Percentiles rank a stretch among this genome's conserved stretches.
Evolutionary conservation across 2,113 vertebrate genomes (phyloP).

Genomic region (Lutjanus erythropterus): DNA sequence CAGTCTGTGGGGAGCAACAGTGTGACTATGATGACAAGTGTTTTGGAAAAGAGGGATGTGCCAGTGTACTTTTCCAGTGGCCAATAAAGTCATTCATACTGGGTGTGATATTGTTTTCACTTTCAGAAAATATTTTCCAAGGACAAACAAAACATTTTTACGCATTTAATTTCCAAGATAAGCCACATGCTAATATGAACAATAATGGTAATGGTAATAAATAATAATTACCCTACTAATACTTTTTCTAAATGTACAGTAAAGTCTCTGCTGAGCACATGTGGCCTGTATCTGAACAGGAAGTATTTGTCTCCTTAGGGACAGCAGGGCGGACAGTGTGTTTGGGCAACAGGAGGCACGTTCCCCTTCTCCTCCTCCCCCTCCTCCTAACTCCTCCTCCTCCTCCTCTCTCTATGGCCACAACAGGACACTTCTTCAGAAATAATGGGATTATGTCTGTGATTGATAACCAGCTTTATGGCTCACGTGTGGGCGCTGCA

Average conservation of each 20-base stretch:
- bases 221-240: neutral
- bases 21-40: conserved; percentile 32
- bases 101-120: conserved; percentile 34
- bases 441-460: conserved; percentile 76
- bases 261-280: conserved; percentile 31
- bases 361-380: conserved; percentile 12
- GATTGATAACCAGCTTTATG: conserved; percentile 71
- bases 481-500: conserved; percentile 62
- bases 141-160: neutral
- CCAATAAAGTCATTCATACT: conserved; percentile 26
- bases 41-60: conserved; percentile 39
- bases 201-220: neutral
- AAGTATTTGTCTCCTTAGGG: conserved; percentile 44
- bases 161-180: conserved; percentile 1
- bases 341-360: conserved; percentile 50
- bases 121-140: conserved; percentile 9
- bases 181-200: neutral
- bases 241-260: conserved; percentile 17
- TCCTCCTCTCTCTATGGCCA: conserved; percentile 11
- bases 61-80: conserved; percentile 39
- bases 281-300: conserved; percentile 36
- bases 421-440: conserved; percentile 60
- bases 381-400: neutral
- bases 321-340: conserved; percentile 50
- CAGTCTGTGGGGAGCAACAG: conserved; percentile 12